Evolutionary conservation across 2,113 vertebrate genomes (phyloP).

Genomic region (Symphodus melops): DNA sequence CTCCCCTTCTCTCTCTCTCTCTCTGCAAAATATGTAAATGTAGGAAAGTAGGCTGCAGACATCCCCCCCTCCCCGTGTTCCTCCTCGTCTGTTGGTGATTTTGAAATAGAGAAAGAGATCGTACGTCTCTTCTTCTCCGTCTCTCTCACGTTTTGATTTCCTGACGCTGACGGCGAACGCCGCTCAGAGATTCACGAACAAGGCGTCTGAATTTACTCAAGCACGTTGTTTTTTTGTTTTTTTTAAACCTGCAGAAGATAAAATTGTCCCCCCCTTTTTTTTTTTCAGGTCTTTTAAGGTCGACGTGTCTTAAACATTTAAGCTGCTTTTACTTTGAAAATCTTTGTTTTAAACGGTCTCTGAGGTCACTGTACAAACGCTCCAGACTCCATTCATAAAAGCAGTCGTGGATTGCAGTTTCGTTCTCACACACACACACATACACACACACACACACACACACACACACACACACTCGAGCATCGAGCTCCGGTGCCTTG

Average conservation of each 20-base stretch:
- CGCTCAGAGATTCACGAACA: background rate
- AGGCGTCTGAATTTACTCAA: background rate
- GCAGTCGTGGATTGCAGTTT: too few relatives aligned
- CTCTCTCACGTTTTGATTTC: constrained; percentile 1
- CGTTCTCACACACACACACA: too few relatives aligned
- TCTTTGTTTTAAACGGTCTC: too few relatives aligned
- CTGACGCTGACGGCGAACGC: background rate
- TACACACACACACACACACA: too few relatives aligned
- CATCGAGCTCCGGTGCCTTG: too few relatives aligned
- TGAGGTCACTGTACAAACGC: too few relatives aligned
- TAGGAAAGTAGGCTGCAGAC: constrained; percentile 50
- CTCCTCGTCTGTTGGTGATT: constrained; percentile 9
- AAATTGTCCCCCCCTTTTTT: too few relatives aligned
- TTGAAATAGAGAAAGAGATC: background rate
- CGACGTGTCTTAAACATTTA: too few relatives aligned
- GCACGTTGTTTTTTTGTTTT: background rate
- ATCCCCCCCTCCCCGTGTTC: background rate
- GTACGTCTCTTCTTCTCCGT: background rate
- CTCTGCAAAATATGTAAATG: constrained; percentile 51
- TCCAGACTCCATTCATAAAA: too few relatives aligned
- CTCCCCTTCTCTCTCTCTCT: background rate
- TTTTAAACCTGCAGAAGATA: background rate
- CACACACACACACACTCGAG: too few relatives aligned
- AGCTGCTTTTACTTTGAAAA: too few relatives aligned
- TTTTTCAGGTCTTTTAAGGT: too few relatives aligned